A percentile compares a stretch with the other conserved stretches of the same genome.
These are phyloP conservation scores for Danaus plexippus DNA, from an alignment of 1,140 invertebrate species.

Conservation along the genomic window DNA sequence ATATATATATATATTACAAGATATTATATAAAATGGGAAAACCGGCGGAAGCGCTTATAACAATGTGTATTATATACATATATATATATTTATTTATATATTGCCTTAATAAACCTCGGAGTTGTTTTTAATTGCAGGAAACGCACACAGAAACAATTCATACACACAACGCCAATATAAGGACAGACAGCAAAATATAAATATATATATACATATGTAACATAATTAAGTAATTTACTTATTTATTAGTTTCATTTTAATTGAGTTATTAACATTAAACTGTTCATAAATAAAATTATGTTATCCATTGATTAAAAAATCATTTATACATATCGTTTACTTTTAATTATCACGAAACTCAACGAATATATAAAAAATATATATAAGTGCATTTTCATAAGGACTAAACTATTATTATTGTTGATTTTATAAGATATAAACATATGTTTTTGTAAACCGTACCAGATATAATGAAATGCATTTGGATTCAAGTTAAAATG, in stretches of 20 bases:
- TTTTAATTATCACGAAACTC: no score
- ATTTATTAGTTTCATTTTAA: background rate
- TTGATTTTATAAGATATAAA: background rate
- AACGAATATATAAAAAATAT: no score
- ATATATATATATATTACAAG: background rate
- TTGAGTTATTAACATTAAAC: background rate
- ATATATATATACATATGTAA: constrained; percentile 1
- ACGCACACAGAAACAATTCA: constrained; percentile 28
- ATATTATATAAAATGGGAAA: constrained; percentile 20
- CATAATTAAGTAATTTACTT: background rate
- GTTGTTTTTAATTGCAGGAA: constrained; percentile 55
- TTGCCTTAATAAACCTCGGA: constrained; percentile 30
- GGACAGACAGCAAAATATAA: constrained; percentile 30
- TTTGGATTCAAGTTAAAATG: constrained; percentile 44
- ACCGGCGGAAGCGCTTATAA: constrained; percentile 30
- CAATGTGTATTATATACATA: constrained; percentile 17
- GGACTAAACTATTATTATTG: no score
- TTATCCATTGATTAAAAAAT: background rate
- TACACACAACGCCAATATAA: constrained; percentile 26
- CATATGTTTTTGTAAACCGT: constrained; percentile 28
- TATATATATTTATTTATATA: constrained; percentile 15
- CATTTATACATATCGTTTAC: no score
- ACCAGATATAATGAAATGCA: constrained; percentile 47
- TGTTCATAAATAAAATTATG: constrained; percentile 3
- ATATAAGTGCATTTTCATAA: no score